Conservation (phyloP, 1,140 invertebrate genomes). For the Armadillidium nasatum region DNA sequence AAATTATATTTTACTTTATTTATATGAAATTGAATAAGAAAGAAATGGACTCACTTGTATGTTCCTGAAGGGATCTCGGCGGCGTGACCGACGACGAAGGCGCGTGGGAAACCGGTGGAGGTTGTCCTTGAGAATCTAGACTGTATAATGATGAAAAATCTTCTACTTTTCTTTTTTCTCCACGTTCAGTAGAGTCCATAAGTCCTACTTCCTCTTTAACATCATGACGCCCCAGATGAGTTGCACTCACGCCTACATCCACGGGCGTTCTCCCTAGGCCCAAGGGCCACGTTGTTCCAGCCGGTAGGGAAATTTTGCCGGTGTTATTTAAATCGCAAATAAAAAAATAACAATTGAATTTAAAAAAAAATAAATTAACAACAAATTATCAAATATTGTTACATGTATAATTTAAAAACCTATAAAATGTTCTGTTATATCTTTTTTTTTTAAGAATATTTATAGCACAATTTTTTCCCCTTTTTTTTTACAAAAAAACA, state of each 20-base stretch:
- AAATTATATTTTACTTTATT: too few species aligned
- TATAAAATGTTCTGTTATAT: too few species aligned
- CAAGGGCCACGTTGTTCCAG: conserved; percentile 41
- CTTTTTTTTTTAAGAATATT: too few species aligned
- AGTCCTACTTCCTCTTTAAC: conserved; percentile 43
- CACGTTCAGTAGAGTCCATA: conserved; percentile 36
- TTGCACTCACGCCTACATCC: conserved; percentile 37
- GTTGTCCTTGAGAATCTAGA: conserved; percentile 33
- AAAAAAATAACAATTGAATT: too few species aligned
- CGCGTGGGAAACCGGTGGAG: conserved; percentile 31
- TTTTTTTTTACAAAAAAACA: too few species aligned
- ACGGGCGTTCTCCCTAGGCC: conserved; percentile 38
- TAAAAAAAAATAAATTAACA: too few species aligned
- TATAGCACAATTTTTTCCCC: too few species aligned
- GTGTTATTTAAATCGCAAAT: neutral
- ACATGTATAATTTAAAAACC: too few species aligned
- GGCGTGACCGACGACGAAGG: conserved; percentile 37
- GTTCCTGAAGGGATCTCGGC: conserved; percentile 40
- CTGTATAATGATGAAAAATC: conserved; percentile 44
- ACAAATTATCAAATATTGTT: too few species aligned
- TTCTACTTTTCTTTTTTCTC: conserved; percentile 42
- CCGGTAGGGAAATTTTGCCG: conserved; percentile 42
- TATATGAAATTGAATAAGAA: too few species aligned
- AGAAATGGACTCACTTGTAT: conserved; percentile 30
- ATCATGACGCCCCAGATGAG: conserved; percentile 36